phyloP scores from a whole-genome alignment of 2,113 vertebrate species.

The Enhydra lutris region DNA sequence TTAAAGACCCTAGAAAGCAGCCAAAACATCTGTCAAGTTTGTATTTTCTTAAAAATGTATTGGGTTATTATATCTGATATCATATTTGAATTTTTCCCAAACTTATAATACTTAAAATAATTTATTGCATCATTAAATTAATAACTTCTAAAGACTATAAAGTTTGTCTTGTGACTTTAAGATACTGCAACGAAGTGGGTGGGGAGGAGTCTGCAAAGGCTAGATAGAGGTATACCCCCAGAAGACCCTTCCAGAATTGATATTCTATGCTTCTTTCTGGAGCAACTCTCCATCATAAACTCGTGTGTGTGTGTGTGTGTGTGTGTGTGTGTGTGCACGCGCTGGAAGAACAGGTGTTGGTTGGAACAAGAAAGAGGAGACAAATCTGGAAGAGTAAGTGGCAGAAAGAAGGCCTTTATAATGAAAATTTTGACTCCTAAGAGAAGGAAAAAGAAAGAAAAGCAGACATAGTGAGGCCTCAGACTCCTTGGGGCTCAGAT shows the following conservation, averaged over 20 bases:
- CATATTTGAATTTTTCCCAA: neutral
- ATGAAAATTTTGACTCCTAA: neutral
- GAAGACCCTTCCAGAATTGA: neutral
- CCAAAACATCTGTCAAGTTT: neutral
- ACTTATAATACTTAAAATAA: constrained; percentile 18
- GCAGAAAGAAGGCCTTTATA: neutral
- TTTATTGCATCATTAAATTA: neutral
- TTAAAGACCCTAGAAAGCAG: neutral
- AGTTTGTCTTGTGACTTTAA: neutral
- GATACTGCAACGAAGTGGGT: neutral
- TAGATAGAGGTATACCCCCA: neutral
- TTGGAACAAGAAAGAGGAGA: neutral
- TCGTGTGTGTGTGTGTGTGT: neutral
- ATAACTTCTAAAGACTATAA: neutral
- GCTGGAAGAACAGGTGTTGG: neutral
- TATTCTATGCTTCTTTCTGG: neutral
- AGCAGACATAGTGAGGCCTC: neutral
- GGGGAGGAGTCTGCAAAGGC: neutral
- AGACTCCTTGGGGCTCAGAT: constrained; percentile 43
- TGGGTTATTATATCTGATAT: neutral
- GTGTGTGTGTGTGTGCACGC: too few relatives aligned
- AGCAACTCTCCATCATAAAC: neutral
- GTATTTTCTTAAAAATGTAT: neutral
- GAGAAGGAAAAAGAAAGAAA: constrained; percentile 23
- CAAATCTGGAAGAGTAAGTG: neutral